phyloP scores from a whole-genome alignment of 2,113 vertebrate genomes.

The Coregonus clupeaformis region DNA sequence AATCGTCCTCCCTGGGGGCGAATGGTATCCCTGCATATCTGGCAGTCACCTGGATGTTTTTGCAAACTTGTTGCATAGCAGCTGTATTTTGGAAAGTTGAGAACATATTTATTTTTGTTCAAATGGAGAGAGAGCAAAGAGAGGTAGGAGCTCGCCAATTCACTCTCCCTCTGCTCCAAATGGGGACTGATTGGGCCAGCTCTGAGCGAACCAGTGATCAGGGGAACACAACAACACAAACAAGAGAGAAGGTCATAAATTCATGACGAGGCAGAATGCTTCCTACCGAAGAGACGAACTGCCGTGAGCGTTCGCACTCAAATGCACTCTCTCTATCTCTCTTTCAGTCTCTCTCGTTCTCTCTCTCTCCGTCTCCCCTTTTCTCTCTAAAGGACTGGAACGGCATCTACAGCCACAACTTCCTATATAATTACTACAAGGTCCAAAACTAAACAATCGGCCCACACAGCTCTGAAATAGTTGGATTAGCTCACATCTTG shows the following conservation, averaged over 20 bases:
- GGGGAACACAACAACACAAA: conserved; percentile 49
- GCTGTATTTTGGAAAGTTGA: conserved; percentile 79
- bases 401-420: conserved; percentile 66
- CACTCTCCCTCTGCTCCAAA: conserved; percentile 41
- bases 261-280: conserved; percentile 60
- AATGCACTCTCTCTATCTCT: neutral
- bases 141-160: conserved; percentile 21
- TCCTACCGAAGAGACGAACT: conserved; percentile 26
- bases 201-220: conserved; percentile 17
- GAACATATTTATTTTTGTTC: conserved; percentile 61
- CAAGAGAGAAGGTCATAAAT: conserved; percentile 50
- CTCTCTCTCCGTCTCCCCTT: conserved; percentile 9
- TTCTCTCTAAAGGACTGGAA: conserved; percentile 37
- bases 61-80: conserved; percentile 75
- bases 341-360: conserved; percentile 4
- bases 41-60: conserved; percentile 72
- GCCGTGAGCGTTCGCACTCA: no score
- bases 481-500: conserved; percentile 76
- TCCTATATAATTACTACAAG: conserved; percentile 78
- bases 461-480: conserved; percentile 70
- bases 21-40: conserved; percentile 51
- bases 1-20: conserved; percentile 20
- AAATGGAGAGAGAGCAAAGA: conserved; percentile 25
- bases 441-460: conserved; percentile 73
- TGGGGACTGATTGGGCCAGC: conserved; percentile 49